Base-by-base conservation (phyloP, 1,140 invertebrate species). In the Melipona quadrifasciata region DNA sequence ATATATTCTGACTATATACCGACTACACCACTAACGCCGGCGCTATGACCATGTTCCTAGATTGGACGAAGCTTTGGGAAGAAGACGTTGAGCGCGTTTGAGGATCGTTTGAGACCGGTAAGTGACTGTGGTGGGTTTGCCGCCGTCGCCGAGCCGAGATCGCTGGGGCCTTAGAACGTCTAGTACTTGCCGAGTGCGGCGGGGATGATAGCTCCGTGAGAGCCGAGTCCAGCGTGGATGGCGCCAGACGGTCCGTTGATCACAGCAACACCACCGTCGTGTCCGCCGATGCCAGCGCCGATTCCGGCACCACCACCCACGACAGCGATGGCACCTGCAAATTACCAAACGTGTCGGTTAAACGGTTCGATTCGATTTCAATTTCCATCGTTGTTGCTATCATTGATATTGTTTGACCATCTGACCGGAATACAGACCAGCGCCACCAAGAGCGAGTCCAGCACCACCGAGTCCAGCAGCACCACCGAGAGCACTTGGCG, bases 111-210 rank as follows among this genome's bases (percentile, higher is more conserved):
- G 80, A 84, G 93, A 94, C 92, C 93, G 94, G 91, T 94, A 91
- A 91, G 72, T 90, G 92, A 93, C 88, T 92, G 92, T 94, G 94
- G 93, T 94, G 90, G 91, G 94, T 94, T 82, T 93, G 94, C 93
- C 94, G 94, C 94, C 94, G 94, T 95, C 93, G 94, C 94, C 94
- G 93, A 93, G 94, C 94, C 94, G 94, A 95, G 94, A 95, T 95
- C 94, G 93, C 93, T 94, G 91, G 91, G 93, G 91, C 94, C 89
- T 93, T 92, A 91, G 92, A 93, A 91, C 93, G 92, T 93, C 93
- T 95, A 95, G 91, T 93, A 95, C 89, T 95, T 94, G 92, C 92
- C 93, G 87, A 93, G 90, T 86, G 89, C 89, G 90, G 90, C 93
- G 89, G 94, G 93, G 94, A 95, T 94, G 94, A 95, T 94, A 76